Conservation (phyloP, 2,888 invertebrate genomes). For the Hesperia comma region DNA sequence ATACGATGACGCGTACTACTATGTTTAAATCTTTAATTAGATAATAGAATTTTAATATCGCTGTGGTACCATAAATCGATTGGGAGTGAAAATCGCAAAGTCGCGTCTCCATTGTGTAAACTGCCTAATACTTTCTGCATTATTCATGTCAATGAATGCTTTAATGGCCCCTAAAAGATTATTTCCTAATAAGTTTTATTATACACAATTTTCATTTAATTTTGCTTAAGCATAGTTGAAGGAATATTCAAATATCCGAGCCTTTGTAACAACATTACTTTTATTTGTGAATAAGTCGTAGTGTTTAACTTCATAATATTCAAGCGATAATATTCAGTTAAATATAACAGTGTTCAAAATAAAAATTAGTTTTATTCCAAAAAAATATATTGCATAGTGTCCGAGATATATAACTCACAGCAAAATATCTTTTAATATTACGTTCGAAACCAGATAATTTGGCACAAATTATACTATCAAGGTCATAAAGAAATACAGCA, state of each 20-base stretch:
- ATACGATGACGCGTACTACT: too few relatives aligned
- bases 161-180: background rate
- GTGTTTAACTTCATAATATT: too few relatives aligned
- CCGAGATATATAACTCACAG: slow-evolving; percentile 1
- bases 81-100: too few relatives aligned
- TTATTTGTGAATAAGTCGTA: background rate
- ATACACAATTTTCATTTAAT: too few relatives aligned
- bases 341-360: too few relatives aligned
- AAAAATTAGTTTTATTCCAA: background rate
- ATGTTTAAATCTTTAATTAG: background rate
- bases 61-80: background rate
- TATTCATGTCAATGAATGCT: background rate
- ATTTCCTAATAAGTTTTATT: too few relatives aligned
- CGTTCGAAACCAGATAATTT: slow-evolving; percentile 34
- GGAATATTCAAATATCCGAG: background rate
- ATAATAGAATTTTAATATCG: background rate
- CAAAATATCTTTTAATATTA: slow-evolving; percentile 3
- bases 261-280: background rate
- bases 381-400: background rate
- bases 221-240: background rate
- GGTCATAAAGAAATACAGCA: slow-evolving; percentile 27
- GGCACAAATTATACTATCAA: slow-evolving; percentile 38
- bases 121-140: background rate
- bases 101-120: background rate
- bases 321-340: too few relatives aligned